Percentiles rank a stretch among this genome's conserved stretches.
These are phyloP conservation scores for Zaprionus lineosus DNA, from an alignment of 2,888 invertebrate species.

Conservation along the genomic window DNA sequence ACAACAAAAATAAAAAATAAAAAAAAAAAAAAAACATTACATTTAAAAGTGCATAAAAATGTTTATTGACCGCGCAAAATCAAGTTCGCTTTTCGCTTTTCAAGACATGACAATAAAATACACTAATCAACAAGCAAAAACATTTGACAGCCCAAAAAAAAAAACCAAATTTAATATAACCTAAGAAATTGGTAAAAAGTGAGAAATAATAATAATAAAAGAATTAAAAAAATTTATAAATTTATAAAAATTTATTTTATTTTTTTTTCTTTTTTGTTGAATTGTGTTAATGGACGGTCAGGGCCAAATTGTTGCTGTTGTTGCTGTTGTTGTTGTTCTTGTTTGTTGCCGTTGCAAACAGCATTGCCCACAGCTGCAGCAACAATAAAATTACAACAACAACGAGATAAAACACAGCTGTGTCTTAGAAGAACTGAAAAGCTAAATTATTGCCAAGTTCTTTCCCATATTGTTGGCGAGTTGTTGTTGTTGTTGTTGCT, in stretches of 20 bases:
- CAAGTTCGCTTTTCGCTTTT: slow-evolving; percentile 56
- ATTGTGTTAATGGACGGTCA: slow-evolving; percentile 50
- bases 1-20: slow-evolving; percentile 39
- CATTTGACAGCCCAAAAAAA: background rate
- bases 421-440: slow-evolving; percentile 35
- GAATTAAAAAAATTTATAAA: background rate
- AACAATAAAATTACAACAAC: slow-evolving; percentile 33
- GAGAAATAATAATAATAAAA: too few relatives aligned
- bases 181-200: background rate
- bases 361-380: slow-evolving; percentile 55
- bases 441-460: slow-evolving; percentile 61
- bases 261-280: background rate
- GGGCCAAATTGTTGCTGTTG: slow-evolving; percentile 58
- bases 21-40: slow-evolving; percentile 49
- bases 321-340: slow-evolving; percentile 38
- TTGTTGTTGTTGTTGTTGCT: slow-evolving; percentile 22
- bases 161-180: background rate
- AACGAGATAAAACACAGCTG: slow-evolving; percentile 73
- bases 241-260: background rate
- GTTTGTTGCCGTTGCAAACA: slow-evolving; percentile 60
- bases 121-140: slow-evolving; percentile 33
- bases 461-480: slow-evolving; percentile 10
- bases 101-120: slow-evolving; percentile 46
- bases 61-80: slow-evolving; percentile 50
- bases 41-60: slow-evolving; percentile 74